phyloP scores from a whole-genome alignment of 2,797 vertebrate genomes.

The Macroramphosus scolopax region DNA sequence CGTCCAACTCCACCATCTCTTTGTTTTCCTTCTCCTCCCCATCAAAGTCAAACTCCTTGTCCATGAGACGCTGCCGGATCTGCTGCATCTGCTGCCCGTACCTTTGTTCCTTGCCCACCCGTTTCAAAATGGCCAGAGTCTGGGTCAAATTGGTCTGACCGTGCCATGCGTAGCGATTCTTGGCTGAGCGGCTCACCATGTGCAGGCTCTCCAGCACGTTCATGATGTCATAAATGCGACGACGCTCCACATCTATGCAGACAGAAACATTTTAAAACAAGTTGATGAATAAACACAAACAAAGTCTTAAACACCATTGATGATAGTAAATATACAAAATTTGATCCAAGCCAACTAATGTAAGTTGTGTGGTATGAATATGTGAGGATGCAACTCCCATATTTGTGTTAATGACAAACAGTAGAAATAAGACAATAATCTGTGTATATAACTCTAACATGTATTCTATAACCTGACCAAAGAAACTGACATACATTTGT shows the following conservation, averaged over 20 bases:
- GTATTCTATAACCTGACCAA: no score
- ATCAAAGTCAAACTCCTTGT: constrained; percentile 76
- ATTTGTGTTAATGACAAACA: background rate
- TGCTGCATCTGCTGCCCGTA: constrained; percentile 89
- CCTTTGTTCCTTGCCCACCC: constrained; percentile 83
- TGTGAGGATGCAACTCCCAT: background rate
- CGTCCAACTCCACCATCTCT: constrained; percentile 50
- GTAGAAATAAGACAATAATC: no score
- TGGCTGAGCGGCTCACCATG: constrained; percentile 96
- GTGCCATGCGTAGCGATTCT: constrained; percentile 94
- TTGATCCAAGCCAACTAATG: no score
- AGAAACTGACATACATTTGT: no score
- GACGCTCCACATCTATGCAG: constrained; percentile 85
- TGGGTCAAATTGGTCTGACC: constrained; percentile 85
- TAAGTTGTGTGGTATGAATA: no score
- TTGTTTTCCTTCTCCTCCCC: constrained; percentile 80
- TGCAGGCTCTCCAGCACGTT: constrained; percentile 96
- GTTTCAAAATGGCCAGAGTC: constrained; percentile 85
- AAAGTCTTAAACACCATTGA: background rate
- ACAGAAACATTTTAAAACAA: background rate
- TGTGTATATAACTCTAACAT: no score
- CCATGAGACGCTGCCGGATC: constrained; percentile 82
- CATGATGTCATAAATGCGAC: constrained; percentile 97
- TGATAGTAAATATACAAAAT: background rate
- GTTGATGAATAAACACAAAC: background rate